Percentiles rank a stretch among this genome's conserved stretches.
Evolutionary conservation across 2,113 vertebrate genomes (phyloP).

Genomic region (Erpornis zantholeuca): DNA sequence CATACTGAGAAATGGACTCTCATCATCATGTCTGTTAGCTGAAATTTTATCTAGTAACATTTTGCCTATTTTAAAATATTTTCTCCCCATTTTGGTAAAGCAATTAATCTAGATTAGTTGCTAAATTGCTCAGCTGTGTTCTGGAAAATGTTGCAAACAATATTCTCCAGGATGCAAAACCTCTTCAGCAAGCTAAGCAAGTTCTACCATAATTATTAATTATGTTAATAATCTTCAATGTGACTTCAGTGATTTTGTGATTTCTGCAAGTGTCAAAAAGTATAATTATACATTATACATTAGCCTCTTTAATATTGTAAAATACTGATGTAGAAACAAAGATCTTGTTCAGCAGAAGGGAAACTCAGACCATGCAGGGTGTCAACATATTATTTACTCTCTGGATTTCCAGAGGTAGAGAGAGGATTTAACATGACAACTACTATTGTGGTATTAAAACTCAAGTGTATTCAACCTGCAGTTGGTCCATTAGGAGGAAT

Average conservation of each 20-base stretch:
- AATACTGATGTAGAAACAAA: not conserved
- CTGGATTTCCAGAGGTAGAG: not conserved
- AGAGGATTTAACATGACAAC: not conserved
- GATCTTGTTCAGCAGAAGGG: not conserved
- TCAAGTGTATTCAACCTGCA: not conserved
- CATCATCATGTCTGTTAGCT: not conserved
- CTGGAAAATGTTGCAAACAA: not conserved
- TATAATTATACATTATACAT: not conserved
- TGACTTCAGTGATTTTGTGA: not conserved
- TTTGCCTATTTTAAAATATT: slow-evolving; percentile 12
- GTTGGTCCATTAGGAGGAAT: not conserved
- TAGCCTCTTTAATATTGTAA: not conserved
- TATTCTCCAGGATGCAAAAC: not conserved
- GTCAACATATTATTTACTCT: not conserved
- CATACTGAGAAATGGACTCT: not conserved
- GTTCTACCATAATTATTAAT: slow-evolving; percentile 38
- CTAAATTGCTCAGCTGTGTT: not conserved
- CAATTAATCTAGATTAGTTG: slow-evolving; percentile 34
- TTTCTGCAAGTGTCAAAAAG: not conserved
- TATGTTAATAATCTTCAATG: slow-evolving; percentile 16
- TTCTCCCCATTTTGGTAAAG: not conserved
- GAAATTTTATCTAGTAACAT: not conserved
- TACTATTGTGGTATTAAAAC: not conserved
- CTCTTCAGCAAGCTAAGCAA: slow-evolving; percentile 30
- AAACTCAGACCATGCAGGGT: not conserved